A percentile compares a stretch with the other conserved stretches of the same genome.
phyloP scores from a whole-genome alignment of 2,797 vertebrate species.

The Podargus strigoides region DNA sequence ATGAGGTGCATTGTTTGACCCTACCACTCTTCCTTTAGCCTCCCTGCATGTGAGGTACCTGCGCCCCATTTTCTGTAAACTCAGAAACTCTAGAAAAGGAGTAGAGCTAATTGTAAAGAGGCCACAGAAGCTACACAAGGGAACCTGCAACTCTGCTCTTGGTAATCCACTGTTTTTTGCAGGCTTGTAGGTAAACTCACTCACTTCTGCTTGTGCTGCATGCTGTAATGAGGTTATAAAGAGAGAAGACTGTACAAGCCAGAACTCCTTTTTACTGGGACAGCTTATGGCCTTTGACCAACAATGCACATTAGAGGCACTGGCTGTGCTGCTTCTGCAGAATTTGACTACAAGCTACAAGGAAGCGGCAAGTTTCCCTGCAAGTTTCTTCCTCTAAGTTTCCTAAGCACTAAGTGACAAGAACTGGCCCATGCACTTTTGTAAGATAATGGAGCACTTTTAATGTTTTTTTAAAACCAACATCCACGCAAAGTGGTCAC shows the following conservation, averaged over 20 bases:
- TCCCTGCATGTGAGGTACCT: not conserved
- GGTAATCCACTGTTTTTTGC: not conserved
- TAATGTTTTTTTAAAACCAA: not conserved
- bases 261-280: not conserved
- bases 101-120: not conserved
- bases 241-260: not conserved
- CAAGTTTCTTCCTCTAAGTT: not conserved
- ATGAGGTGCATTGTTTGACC: accelerated
- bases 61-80: not conserved
- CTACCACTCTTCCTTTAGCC: not conserved
- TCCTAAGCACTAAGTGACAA: not conserved
- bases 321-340: not conserved
- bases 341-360: not conserved
- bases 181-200: too few relatives aligned
- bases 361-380: not conserved
- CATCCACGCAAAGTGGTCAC: not conserved
- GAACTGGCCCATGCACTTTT: not conserved
- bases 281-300: not conserved
- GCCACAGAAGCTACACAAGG: not conserved
- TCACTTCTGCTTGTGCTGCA: too few relatives aligned
- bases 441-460: not conserved
- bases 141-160: not conserved
- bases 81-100: not conserved
- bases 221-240: too few relatives aligned
- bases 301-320: not conserved